These are phyloP conservation scores for Mobula hypostoma DNA, from an alignment of 2,113 vertebrate genomes.

Conservation along the genomic window DNA sequence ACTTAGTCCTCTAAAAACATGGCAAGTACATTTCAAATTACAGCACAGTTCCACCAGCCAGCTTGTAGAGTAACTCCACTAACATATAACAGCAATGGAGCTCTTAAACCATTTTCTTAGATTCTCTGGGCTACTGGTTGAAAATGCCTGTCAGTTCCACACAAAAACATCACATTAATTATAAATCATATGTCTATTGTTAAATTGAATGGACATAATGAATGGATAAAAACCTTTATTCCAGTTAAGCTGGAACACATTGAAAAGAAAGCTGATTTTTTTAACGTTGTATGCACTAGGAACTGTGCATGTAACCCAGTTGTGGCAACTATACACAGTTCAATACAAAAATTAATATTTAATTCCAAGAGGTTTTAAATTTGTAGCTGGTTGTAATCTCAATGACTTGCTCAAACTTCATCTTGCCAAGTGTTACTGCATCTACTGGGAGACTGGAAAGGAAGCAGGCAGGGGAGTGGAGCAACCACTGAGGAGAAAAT, in stretches of 20 bases:
- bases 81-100: too few species aligned
- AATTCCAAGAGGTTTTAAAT: not conserved
- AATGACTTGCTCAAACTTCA: not conserved
- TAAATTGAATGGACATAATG: too few species aligned
- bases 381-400: not conserved
- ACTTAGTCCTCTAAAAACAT: too few species aligned
- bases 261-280: not conserved
- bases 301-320: not conserved
- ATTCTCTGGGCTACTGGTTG: too few species aligned
- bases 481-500: not conserved
- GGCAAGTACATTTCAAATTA: too few species aligned
- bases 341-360: not conserved
- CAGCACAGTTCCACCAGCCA: too few species aligned
- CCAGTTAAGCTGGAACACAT: not conserved
- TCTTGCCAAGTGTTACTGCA: not conserved
- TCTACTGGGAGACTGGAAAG: not conserved
- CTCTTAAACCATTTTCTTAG: too few species aligned
- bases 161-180: too few species aligned
- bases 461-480: not conserved
- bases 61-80: too few species aligned
- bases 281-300: not conserved
- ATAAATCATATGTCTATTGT: too few species aligned
- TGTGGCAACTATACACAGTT: not conserved
- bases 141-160: too few species aligned
- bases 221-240: not conserved